A percentile compares a stretch with the other conserved stretches of the same genome.
These are phyloP conservation scores for Cordilura impudica DNA, from an alignment of 2,888 invertebrate species.

Conservation along the genomic window DNA sequence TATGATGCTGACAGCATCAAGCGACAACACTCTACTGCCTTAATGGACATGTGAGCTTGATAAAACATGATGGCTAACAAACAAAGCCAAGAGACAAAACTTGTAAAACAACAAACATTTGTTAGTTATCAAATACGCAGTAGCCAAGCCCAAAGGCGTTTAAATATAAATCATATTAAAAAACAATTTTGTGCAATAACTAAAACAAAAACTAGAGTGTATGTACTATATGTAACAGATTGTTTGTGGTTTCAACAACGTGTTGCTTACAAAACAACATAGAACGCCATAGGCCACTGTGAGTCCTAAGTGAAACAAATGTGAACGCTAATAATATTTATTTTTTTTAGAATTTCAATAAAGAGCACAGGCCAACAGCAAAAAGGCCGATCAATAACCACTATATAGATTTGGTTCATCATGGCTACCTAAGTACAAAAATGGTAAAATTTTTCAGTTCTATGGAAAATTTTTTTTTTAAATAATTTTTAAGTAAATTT, in stretches of 20 bases:
- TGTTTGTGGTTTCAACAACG: constrained; percentile 2
- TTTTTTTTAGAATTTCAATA: too few species aligned
- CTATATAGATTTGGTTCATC: too few species aligned
- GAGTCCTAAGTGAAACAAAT: neutral
- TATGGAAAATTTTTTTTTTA: too few species aligned
- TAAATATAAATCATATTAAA: constrained; percentile 20
- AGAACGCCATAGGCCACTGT: constrained; percentile 18
- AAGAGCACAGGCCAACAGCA: too few species aligned
- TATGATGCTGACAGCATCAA: constrained; percentile 31
- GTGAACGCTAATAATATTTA: neutral
- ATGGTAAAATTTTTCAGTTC: too few species aligned
- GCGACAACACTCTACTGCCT: constrained; percentile 25
- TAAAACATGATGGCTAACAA: constrained; percentile 52
- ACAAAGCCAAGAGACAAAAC: constrained; percentile 15
- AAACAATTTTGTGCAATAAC: constrained; percentile 7
- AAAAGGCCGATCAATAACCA: too few species aligned
- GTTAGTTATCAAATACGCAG: constrained; percentile 7
- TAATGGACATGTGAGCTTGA: constrained; percentile 32
- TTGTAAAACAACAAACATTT: constrained; percentile 4
- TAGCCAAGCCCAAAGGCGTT: constrained; percentile 56
- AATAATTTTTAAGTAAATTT: too few species aligned
- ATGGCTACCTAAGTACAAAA: too few species aligned
- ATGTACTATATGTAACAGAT: constrained; percentile 52
- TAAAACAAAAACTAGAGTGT: constrained; percentile 18
- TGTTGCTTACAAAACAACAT: constrained; percentile 20